A percentile compares a stretch with the other conserved stretches of the same genome.
Conservation (phyloP, 2,113 vertebrate genomes). For the Phalacrocorax carbo region DNA sequence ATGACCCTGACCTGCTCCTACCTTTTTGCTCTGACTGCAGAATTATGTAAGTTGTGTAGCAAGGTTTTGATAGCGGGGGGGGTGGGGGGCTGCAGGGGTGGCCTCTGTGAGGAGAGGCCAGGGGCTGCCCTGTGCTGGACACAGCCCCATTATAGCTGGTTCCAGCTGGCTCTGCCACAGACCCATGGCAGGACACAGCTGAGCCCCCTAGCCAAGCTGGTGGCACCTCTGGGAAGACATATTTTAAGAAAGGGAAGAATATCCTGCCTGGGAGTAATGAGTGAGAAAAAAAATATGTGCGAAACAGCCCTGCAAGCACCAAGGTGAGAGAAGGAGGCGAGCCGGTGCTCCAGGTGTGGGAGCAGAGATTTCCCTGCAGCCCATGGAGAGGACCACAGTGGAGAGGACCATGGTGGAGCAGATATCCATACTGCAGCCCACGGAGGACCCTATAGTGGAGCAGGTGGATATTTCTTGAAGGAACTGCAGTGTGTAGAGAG, state of each 20-base stretch:
- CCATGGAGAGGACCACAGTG: neutral
- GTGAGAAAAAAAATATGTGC: neutral
- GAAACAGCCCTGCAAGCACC: neutral
- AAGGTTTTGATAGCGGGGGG: neutral
- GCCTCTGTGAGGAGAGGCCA: neutral
- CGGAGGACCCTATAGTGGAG: neutral
- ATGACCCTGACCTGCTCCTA: neutral
- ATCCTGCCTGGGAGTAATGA: neutral
- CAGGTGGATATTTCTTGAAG: neutral
- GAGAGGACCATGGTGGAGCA: neutral
- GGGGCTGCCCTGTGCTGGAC: too few species aligned
- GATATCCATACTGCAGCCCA: neutral
- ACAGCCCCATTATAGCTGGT: too few species aligned
- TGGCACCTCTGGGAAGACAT: neutral
- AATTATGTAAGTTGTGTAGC: neutral
- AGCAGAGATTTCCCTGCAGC: neutral
- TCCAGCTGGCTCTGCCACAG: too few species aligned
- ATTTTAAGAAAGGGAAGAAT: neutral
- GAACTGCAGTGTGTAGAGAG: neutral
- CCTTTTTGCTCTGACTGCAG: neutral
- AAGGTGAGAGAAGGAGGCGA: neutral
- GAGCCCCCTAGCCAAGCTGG: too few species aligned
- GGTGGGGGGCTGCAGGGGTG: neutral
- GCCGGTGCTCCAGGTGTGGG: neutral
- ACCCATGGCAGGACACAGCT: too few species aligned